Conservation (phyloP, 2,113 vertebrate species). For the Caretta caretta region DNA sequence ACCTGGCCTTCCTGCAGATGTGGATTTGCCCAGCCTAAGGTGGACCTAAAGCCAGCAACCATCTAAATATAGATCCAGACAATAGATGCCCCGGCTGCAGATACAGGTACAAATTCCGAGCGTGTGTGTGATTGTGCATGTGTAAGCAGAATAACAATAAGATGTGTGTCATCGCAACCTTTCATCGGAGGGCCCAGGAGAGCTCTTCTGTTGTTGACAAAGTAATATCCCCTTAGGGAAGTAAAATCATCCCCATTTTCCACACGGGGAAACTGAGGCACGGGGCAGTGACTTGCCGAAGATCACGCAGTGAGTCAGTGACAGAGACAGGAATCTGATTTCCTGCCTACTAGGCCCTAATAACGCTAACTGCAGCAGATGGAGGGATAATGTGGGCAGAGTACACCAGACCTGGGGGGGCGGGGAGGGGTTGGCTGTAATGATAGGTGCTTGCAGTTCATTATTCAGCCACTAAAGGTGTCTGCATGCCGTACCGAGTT, state of each 20-base stretch:
- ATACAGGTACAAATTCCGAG: neutral
- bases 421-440: too few relatives aligned
- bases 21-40: neutral
- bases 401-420: neutral
- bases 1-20: neutral
- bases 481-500: neutral
- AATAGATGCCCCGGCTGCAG: neutral
- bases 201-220: neutral
- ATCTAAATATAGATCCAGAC: neutral
- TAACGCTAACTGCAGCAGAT: neutral
- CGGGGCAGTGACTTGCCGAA: neutral
- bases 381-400: neutral
- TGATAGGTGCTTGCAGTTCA: neutral
- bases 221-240: too few relatives aligned
- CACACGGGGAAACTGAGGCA: constrained; percentile 10
- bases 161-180: neutral
- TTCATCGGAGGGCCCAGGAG: too few relatives aligned
- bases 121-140: neutral
- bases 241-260: neutral
- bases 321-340: neutral
- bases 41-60: neutral
- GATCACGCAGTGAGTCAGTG: neutral
- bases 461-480: neutral
- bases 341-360: neutral
- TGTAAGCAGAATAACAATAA: neutral